These are phyloP conservation scores for Tichodroma muraria DNA, from an alignment of 2,113 vertebrate species.

Conservation along the genomic window DNA sequence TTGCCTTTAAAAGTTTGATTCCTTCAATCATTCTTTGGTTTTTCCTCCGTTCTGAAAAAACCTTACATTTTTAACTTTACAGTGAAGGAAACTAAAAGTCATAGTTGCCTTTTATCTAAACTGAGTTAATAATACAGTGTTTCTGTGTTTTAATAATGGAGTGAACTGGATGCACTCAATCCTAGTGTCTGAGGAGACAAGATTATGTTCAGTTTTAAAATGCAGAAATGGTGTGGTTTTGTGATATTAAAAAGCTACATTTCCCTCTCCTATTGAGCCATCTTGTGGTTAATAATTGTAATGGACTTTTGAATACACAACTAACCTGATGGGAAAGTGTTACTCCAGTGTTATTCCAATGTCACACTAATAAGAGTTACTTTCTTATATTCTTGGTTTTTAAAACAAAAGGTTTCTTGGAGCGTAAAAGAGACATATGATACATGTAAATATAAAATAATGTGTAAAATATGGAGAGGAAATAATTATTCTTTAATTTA, in stretches of 20 bases:
- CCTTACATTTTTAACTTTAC: background rate
- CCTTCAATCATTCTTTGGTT: background rate
- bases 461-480: background rate
- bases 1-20: background rate
- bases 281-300: constrained; percentile 62
- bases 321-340: background rate
- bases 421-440: accelerated
- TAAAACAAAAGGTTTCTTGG: background rate
- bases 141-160: background rate
- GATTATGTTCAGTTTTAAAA: background rate
- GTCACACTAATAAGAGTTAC: background rate
- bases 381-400: background rate
- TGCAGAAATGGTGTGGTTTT: background rate
- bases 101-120: background rate
- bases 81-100: background rate
- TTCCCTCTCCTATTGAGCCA: constrained; percentile 62
- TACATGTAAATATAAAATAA: background rate
- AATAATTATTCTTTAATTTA: background rate
- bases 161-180: background rate
- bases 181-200: background rate
- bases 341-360: background rate
- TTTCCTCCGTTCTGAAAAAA: background rate
- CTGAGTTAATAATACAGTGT: background rate
- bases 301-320: background rate
- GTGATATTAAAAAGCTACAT: background rate